These are phyloP conservation scores for Lottia scabra DNA, from an alignment of 2,888 invertebrate species.

Conservation along the genomic window DNA sequence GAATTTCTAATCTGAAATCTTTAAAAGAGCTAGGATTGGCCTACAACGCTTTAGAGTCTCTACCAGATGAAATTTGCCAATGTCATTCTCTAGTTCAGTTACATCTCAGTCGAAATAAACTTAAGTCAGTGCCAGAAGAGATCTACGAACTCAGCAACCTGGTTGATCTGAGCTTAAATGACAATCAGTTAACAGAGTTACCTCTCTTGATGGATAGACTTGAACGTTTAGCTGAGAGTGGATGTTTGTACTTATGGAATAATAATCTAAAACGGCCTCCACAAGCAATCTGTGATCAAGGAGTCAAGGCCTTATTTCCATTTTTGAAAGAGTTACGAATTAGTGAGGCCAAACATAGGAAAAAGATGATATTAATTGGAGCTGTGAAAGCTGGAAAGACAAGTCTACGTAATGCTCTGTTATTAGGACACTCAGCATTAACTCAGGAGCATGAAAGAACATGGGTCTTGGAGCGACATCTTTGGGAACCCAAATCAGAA, in stretches of 20 bases:
- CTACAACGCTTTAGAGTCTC: constrained; percentile 43
- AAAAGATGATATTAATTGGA: constrained; percentile 60
- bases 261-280: constrained; percentile 52
- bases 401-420: constrained; percentile 55
- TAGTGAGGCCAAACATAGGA: constrained; percentile 55
- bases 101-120: constrained; percentile 40
- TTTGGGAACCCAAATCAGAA: constrained; percentile 62
- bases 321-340: constrained; percentile 53
- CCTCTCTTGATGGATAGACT: constrained; percentile 56
- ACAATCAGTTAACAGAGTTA: constrained; percentile 47
- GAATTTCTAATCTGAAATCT: constrained; percentile 43
- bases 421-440: constrained; percentile 52
- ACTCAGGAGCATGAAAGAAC: constrained; percentile 59
- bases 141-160: constrained; percentile 49
- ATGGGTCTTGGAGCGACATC: constrained; percentile 60
- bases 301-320: constrained; percentile 45
- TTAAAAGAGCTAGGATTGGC: constrained; percentile 46
- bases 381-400: constrained; percentile 60
- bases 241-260: constrained; percentile 44
- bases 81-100: constrained; percentile 39
- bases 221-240: constrained; percentile 40
- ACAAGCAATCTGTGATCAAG: constrained; percentile 55
- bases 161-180: constrained; percentile 46
- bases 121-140: constrained; percentile 43
- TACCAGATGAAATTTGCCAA: constrained; percentile 45